Conservation (phyloP, 2,797 vertebrate species). For the Esox masquinongy region DNA sequence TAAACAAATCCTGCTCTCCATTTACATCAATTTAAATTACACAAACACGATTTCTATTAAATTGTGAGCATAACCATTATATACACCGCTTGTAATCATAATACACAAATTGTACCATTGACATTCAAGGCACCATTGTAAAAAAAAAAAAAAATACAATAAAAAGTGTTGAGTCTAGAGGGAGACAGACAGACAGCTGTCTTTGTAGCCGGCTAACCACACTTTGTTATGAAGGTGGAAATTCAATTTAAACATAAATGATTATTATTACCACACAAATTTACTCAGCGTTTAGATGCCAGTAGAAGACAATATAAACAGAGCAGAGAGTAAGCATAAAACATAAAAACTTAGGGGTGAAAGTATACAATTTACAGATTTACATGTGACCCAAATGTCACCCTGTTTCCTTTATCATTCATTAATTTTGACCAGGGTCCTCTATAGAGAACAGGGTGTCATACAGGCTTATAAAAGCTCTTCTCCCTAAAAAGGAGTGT, state of each 20-base stretch:
- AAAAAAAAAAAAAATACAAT: too few species aligned
- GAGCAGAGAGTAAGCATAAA: too few species aligned
- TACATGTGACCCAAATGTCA: neutral
- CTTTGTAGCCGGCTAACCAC: neutral
- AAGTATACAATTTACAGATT: neutral
- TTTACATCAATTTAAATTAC: neutral
- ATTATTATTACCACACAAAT: neutral
- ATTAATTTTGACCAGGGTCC: neutral
- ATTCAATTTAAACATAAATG: neutral
- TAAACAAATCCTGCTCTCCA: neutral
- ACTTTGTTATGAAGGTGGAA: neutral
- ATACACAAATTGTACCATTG: neutral
- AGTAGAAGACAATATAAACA: too few species aligned
- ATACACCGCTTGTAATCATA: neutral
- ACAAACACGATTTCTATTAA: neutral
- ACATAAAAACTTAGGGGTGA: neutral
- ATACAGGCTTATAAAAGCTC: neutral
- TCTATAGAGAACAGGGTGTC: neutral
- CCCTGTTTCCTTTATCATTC: neutral
- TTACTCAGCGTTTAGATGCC: too few species aligned
- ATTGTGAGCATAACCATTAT: neutral
- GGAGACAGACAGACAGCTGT: too few species aligned
- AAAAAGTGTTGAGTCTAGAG: conserved; percentile 1
- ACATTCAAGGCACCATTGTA: neutral
- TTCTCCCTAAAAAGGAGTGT: neutral